phyloP scores from a whole-genome alignment of 2,113 vertebrate species.

The Isichthys henryi region DNA sequence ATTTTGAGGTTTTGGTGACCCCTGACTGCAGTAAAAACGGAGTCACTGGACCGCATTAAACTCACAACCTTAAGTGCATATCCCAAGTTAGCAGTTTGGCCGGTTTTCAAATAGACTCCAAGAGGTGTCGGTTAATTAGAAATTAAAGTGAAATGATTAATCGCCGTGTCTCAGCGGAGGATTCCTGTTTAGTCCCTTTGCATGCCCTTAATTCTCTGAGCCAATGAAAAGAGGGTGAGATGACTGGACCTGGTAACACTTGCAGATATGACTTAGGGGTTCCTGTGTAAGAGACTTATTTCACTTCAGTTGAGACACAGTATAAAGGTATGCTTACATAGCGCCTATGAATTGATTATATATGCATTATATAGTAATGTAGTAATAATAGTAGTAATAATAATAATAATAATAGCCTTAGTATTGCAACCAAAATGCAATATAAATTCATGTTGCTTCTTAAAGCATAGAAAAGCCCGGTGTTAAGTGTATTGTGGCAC shows the following conservation, averaged over 20 bases:
- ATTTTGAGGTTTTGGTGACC: conserved; percentile 34
- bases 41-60: conserved; percentile 52
- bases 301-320: neutral
- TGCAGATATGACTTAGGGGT: neutral
- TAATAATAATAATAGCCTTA: neutral
- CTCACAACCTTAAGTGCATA: conserved; percentile 49
- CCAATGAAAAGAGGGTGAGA: neutral
- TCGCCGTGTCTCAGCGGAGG: conserved; percentile 40
- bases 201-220: neutral
- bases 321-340: neutral
- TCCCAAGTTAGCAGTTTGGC: conserved; percentile 54
- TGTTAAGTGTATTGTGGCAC: neutral
- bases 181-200: conserved; percentile 1
- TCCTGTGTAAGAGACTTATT: neutral
- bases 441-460: neutral
- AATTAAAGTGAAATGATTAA: conserved; percentile 54
- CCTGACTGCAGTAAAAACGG: conserved; percentile 9
- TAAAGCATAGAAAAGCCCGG: neutral
- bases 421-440: neutral
- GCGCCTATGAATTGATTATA: neutral
- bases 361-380: neutral
- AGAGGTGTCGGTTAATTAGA: conserved; percentile 56
- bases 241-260: neutral
- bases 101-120: conserved; percentile 45
- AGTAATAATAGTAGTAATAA: no score